These are phyloP conservation scores for Chelonia mydas DNA, from an alignment of 2,797 vertebrate species.

Conservation along the genomic window DNA sequence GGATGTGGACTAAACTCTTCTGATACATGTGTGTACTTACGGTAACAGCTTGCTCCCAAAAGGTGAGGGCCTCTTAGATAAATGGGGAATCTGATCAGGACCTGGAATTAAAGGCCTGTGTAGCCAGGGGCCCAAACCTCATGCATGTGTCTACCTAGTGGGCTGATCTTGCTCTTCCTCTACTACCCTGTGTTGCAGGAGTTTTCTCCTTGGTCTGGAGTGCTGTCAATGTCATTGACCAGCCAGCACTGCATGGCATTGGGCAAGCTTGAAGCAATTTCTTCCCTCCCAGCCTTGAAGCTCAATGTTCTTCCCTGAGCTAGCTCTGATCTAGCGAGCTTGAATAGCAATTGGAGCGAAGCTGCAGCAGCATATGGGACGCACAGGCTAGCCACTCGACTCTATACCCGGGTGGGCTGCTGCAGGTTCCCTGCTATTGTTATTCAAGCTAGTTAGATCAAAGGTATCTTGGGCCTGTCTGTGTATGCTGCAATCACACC, in stretches of 20 bases:
- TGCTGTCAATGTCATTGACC: not conserved
- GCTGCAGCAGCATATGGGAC: not conserved
- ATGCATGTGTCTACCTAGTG: fast-evolving
- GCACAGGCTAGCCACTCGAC: not conserved
- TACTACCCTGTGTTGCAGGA: not conserved
- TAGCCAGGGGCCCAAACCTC: not conserved
- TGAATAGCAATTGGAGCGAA: not conserved
- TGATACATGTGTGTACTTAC: not conserved
- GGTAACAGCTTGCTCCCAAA: not conserved
- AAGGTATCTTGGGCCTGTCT: too few relatives aligned
- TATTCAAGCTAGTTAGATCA: not conserved
- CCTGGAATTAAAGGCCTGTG: not conserved
- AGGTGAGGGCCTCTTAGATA: not conserved
- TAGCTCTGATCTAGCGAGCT: not conserved
- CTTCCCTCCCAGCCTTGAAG: not conserved
- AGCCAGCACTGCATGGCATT: not conserved
- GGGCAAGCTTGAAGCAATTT: not conserved
- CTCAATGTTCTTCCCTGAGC: fast-evolving
- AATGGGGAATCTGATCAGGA: not conserved
- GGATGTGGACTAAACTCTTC: slow-evolving; percentile 11
- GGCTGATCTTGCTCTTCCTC: not conserved
- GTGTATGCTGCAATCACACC: not conserved
- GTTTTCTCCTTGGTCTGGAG: not conserved
- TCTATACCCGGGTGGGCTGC: not conserved
- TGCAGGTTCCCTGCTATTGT: not conserved